Conservation (phyloP, 2,797 vertebrate genomes). For the Anguilla pacifica region DNA sequence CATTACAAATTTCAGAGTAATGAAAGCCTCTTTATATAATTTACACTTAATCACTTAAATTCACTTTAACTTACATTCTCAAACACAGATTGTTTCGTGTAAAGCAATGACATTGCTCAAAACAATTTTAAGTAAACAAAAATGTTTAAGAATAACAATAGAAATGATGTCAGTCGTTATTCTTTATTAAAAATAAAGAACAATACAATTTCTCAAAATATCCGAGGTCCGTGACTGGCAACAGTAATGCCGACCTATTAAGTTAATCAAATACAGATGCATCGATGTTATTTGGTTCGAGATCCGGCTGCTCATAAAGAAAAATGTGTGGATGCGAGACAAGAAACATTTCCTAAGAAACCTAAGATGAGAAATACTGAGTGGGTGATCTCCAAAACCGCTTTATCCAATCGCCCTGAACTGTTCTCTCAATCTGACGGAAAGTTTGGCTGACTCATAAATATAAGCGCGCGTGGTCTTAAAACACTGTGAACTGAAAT, state of each 20-base stretch:
- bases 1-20: not conserved
- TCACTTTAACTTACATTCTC: too few species aligned
- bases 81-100: too few species aligned
- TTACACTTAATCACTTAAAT: too few species aligned
- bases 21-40: not conserved
- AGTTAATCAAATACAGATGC: not conserved
- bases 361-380: not conserved
- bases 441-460: conserved; percentile 9
- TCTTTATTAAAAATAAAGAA: not conserved
- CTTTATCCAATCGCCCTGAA: not conserved
- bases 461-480: not conserved
- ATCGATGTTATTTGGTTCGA: not conserved
- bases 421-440: not conserved
- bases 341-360: not conserved
- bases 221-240: not conserved
- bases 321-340: not conserved
- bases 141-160: not conserved
- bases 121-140: not conserved
- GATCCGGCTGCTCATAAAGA: not conserved
- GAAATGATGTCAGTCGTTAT: not conserved
- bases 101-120: not conserved
- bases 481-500: not conserved
- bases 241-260: not conserved
- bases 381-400: not conserved
- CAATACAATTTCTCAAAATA: not conserved